A percentile compares a stretch with the other conserved stretches of the same genome.
These are phyloP conservation scores for Zaprionus gabonicus DNA, from an alignment of 1,140 invertebrate genomes.

Conservation along the genomic window DNA sequence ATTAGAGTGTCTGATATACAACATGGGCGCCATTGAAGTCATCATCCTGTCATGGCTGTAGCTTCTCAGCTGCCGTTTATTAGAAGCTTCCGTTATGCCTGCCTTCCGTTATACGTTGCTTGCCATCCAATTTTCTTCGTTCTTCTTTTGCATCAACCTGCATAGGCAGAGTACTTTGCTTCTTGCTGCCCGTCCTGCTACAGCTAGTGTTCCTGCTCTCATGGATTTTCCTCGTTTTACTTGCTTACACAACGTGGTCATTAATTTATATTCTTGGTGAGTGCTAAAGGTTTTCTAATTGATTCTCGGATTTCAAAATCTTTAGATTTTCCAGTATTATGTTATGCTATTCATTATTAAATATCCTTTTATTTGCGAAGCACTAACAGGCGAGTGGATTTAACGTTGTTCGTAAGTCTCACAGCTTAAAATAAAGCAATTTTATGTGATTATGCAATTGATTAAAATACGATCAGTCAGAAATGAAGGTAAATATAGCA, in stretches of 20 bases:
- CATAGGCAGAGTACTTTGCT: constrained; percentile 25
- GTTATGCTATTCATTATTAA: neutral
- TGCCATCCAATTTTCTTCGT: constrained; percentile 13
- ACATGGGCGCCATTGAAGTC: constrained; percentile 60
- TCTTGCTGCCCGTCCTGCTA: constrained; percentile 17
- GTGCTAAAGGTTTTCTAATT: constrained; percentile 80
- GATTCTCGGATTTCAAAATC: constrained; percentile 72
- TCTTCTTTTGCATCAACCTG: constrained; percentile 22
- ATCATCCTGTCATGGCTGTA: constrained; percentile 57
- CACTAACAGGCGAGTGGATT: no score
- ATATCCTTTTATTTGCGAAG: neutral
- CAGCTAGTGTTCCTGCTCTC: constrained; percentile 21
- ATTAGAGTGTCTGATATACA: constrained; percentile 63
- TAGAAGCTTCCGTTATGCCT: constrained; percentile 54
- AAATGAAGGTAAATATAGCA: no score
- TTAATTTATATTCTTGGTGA: constrained; percentile 80
- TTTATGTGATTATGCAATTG: no score
- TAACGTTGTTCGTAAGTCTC: no score
- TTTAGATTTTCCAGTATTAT: constrained; percentile 16
- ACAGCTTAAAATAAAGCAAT: no score
- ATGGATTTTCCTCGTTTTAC: constrained; percentile 7
- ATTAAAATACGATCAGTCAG: no score
- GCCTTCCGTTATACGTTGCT: constrained; percentile 31
- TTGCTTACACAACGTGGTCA: constrained; percentile 75
- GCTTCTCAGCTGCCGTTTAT: constrained; percentile 49